Conservation (phyloP, 2,113 vertebrate species). For the Suncus etruscus region DNA sequence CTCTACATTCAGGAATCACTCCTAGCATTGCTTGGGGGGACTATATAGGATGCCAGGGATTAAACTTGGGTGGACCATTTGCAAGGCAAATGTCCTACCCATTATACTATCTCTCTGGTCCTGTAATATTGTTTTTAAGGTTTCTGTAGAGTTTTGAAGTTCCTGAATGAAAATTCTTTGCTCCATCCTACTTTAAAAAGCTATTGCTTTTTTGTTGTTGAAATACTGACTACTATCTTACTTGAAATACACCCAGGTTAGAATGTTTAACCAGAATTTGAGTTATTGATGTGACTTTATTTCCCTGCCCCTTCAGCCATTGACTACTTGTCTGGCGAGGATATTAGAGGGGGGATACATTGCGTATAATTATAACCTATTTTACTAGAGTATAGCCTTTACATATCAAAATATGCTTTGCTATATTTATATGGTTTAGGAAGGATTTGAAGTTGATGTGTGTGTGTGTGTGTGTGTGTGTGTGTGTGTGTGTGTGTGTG, state of each 20-base stretch:
- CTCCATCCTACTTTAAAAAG: constrained; percentile 15
- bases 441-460: no score
- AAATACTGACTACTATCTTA: neutral
- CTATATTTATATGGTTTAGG: neutral
- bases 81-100: no score
- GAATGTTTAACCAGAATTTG: no score
- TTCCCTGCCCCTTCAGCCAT: neutral
- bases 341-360: neutral
- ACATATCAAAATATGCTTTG: neutral
- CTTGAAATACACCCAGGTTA: constrained; percentile 27
- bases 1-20: no score
- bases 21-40: no score
- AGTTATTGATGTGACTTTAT: neutral
- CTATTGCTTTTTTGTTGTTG: neutral
- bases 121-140: neutral
- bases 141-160: constrained; percentile 15
- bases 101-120: neutral
- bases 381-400: neutral
- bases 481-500: no score
- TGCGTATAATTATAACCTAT: neutral
- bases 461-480: no score
- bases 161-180: constrained; percentile 22
- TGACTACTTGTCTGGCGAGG: neutral
- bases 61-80: no score
- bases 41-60: no score